These are phyloP conservation scores for Teinopalpus imperialis DNA, from an alignment of 2,888 invertebrate genomes.

Conservation along the genomic window DNA sequence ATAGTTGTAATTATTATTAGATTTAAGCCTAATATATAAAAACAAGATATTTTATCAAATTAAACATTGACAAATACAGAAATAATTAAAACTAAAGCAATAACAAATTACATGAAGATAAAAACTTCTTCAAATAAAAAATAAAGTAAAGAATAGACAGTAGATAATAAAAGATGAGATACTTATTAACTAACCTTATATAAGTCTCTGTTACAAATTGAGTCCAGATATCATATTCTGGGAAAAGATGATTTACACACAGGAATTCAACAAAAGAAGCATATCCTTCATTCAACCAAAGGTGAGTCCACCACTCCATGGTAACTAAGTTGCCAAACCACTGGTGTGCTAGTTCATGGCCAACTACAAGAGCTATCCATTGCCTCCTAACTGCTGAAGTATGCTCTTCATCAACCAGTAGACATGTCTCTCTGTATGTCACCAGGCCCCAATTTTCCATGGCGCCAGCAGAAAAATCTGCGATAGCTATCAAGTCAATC, in stretches of 20 bases:
- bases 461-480: slow-evolving; percentile 97
- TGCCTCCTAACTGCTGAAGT: slow-evolving; percentile 93
- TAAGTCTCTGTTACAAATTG: slow-evolving; percentile 96
- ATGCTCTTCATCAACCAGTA: slow-evolving; percentile 94
- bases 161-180: too few relatives aligned
- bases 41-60: too few relatives aligned
- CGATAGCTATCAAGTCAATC: slow-evolving; percentile 97
- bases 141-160: too few relatives aligned
- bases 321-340: slow-evolving; percentile 99
- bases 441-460: slow-evolving; percentile 99
- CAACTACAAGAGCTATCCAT: slow-evolving; percentile 93
- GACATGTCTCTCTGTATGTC: slow-evolving; percentile 95
- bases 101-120: too few relatives aligned
- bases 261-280: slow-evolving; percentile 98
- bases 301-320: slow-evolving; percentile 99
- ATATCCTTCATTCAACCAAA: slow-evolving; percentile 98
- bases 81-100: too few relatives aligned
- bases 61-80: too few relatives aligned
- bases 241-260: slow-evolving; percentile 95
- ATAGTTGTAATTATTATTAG: too few relatives aligned
- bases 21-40: too few relatives aligned
- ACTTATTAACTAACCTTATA: slow-evolving; percentile 75
- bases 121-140: too few relatives aligned
- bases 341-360: slow-evolving; percentile 97
- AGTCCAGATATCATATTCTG: slow-evolving; percentile 98